Evolutionary conservation across 2,113 vertebrate genomes (phyloP).

Genomic region (Crotalus viridis): DNA sequence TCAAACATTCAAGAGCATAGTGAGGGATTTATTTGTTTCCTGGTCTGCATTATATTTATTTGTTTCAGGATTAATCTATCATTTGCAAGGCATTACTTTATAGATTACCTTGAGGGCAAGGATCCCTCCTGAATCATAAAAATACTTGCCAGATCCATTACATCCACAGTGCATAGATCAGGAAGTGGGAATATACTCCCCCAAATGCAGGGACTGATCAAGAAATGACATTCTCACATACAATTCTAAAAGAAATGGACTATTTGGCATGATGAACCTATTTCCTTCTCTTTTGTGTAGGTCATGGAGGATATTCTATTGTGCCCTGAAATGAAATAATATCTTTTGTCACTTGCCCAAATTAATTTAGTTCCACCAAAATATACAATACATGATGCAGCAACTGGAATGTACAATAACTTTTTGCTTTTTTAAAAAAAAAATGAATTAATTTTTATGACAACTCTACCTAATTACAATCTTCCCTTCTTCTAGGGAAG

Average conservation of each 20-base stretch:
- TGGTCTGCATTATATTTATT: neutral
- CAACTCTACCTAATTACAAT: neutral
- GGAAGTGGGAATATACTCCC: neutral
- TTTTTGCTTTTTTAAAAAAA: neutral
- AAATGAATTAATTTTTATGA: neutral
- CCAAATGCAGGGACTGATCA: neutral
- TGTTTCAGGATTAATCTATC: neutral
- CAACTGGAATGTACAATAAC: neutral
- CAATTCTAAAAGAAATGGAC: neutral
- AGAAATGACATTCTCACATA: neutral
- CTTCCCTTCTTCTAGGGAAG: neutral
- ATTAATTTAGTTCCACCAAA: neutral
- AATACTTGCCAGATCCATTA: neutral
- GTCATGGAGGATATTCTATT: neutral
- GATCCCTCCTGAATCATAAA: slow-evolving; percentile 26
- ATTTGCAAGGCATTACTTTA: neutral
- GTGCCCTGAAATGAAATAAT: neutral
- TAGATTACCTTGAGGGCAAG: neutral
- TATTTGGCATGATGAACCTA: neutral
- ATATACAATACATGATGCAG: neutral
- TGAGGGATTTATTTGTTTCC: neutral
- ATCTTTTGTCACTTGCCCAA: neutral
- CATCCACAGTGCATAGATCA: neutral
- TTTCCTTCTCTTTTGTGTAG: neutral
- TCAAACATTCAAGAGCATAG: neutral